Percentiles rank a stretch among this genome's conserved stretches.
These are phyloP conservation scores for Callyntrura sp. DNA, from an alignment of 2,888 invertebrate species.

Conservation along the genomic window DNA sequence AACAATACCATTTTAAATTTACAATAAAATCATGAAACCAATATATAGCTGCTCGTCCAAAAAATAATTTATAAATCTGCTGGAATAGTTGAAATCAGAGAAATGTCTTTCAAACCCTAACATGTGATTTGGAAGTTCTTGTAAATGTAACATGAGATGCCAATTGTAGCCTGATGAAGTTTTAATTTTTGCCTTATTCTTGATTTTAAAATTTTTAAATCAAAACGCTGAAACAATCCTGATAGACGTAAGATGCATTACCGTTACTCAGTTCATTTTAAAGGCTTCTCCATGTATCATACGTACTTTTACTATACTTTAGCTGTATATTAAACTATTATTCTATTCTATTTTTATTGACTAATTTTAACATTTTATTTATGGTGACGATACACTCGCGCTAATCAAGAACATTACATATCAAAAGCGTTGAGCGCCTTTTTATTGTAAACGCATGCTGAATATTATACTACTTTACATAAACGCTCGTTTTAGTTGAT, in stretches of 20 bases:
- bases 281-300: conserved; percentile 52
- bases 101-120: conserved; percentile 57
- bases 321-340: conserved; percentile 11
- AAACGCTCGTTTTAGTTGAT: background rate
- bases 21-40: conserved; percentile 12
- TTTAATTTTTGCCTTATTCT: conserved; percentile 51
- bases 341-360: background rate
- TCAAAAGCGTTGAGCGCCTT: conserved; percentile 64
- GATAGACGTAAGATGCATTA: conserved; percentile 44
- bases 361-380: conserved; percentile 48
- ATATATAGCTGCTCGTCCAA: background rate
- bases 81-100: conserved; percentile 27
- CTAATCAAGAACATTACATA: conserved; percentile 53
- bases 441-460: conserved; percentile 33
- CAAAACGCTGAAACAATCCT: background rate
- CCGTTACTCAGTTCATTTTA: conserved; percentile 67
- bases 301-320: background rate
- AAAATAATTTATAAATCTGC: conserved; percentile 5
- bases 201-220: conserved; percentile 30
- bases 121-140: conserved; percentile 61
- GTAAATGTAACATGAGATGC: conserved; percentile 57
- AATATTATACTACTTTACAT: conserved; percentile 5
- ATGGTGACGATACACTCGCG: conserved; percentile 52
- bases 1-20: background rate
- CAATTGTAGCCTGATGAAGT: conserved; percentile 40